Evolutionary conservation across 2,797 vertebrate genomes (phyloP), one percentile per base, ranked within the genome.

Genomic region (Harpagifer antarcticus): DNA sequence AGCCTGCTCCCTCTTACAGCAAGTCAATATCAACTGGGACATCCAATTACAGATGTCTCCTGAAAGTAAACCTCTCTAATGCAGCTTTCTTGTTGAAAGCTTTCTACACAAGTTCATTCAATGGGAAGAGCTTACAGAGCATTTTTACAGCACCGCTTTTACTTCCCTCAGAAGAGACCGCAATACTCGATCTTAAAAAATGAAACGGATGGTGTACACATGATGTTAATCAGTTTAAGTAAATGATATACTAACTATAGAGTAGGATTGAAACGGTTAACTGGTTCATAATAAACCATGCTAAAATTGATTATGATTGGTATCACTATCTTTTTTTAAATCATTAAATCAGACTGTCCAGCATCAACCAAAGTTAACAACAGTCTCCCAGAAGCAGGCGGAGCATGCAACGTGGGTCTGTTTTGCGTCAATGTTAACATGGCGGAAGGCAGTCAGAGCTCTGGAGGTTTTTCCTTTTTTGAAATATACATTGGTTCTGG

Each of bases 11-110:
- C 65, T 72, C 78, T 66, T 63, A 60, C 44, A 74, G 66, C 68
- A 52, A 80, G 65, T 86, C 78, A 68, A 68, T 80, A 84, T 57
- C 33, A 48, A 71, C 70, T 33, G 13, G 68, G 78, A 59, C 79
- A 55, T 76, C 68, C 72, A 71, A 59, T 67, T 66, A 78, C 81
- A 72, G 43, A 20, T 52, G 48, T 37, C 53, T 43, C 27, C 57
- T 62, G 62, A 70, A 74, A 58, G 43, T 45, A 47, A 72, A 68
- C 33, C 47, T 56, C 23, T 63, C 58, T 44, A 56, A 67, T 63
- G 58, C 40, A 59, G 57, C 57, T 63, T 68, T 72, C 20, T 59
- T 50, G 59, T 43, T 13, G 5, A 59, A 57, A 63, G 15, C 17
- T 45, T 69, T 79, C 59, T 20, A 49, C 61, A 44, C 17, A 8